These are phyloP conservation scores for Mayetiola destructor DNA, from an alignment of 2,888 invertebrate genomes.

Conservation along the genomic window DNA sequence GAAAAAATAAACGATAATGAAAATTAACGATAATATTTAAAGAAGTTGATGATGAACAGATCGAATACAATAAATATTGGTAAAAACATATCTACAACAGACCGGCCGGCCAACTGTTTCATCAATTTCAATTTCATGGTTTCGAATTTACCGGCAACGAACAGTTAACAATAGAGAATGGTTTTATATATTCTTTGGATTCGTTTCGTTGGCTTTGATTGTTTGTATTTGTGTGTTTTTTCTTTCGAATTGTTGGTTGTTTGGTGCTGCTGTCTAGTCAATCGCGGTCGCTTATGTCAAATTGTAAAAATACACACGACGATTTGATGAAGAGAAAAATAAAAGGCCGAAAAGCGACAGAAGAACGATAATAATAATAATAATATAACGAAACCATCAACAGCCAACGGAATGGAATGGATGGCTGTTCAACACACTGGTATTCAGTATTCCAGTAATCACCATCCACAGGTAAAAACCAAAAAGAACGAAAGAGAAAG, in stretches of 20 bases:
- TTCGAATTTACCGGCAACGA: conserved; percentile 1
- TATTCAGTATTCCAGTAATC: background rate
- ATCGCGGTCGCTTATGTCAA: too few relatives aligned
- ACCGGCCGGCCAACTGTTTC: background rate
- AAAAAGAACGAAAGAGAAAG: too few relatives aligned
- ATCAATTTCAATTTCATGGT: conserved; percentile 14
- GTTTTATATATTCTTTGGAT: background rate
- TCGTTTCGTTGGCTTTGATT: background rate
- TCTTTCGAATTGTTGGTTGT: background rate
- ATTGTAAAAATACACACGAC: too few relatives aligned
- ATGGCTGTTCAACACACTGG: background rate
- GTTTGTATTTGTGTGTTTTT: background rate
- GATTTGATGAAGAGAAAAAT: background rate
- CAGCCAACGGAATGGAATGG: background rate
- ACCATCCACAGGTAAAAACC: too few relatives aligned
- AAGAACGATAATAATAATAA: background rate
- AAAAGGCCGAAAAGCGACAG: background rate
- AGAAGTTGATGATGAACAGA: conserved; percentile 3
- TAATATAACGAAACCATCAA: background rate
- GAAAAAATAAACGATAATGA: conserved; percentile 3
- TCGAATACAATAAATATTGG: background rate
- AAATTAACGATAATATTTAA: conserved; percentile 1
- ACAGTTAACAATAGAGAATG: background rate
- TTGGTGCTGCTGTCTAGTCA: too few relatives aligned
- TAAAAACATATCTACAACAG: too few relatives aligned